Evolutionary conservation across 2,113 vertebrate species (phyloP).

Genomic region (Alaudala cheleensis): DNA sequence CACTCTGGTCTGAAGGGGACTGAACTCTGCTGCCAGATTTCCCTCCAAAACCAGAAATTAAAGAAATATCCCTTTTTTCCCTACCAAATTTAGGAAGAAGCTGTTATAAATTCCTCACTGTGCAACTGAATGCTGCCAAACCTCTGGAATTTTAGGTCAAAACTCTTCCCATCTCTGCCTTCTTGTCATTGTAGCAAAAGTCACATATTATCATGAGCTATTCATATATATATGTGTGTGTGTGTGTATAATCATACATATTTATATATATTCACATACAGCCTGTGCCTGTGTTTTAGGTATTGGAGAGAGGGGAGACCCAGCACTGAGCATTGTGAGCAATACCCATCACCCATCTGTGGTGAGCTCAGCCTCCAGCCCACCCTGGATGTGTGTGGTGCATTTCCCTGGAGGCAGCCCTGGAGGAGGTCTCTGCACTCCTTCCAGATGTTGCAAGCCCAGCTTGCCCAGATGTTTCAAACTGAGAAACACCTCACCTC

Average conservation of each 20-base stretch:
- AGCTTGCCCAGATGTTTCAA: background rate
- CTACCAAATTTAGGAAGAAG: background rate
- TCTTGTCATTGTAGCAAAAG: background rate
- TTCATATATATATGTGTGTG: accelerated
- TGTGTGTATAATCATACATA: background rate
- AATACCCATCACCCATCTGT: accelerated
- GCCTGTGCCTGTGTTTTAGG: background rate
- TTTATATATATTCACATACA: background rate
- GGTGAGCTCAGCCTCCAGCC: background rate
- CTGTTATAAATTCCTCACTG: background rate
- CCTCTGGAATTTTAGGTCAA: background rate
- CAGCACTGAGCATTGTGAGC: background rate
- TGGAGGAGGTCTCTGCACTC: background rate
- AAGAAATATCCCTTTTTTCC: background rate
- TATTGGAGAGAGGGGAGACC: background rate
- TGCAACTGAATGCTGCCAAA: background rate
- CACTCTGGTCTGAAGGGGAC: background rate
- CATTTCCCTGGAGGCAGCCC: background rate
- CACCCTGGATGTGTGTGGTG: background rate
- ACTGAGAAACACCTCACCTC: background rate
- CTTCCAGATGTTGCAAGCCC: background rate
- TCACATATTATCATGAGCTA: background rate
- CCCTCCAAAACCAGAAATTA: background rate
- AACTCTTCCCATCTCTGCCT: background rate
- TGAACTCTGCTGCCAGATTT: background rate